Evolutionary conservation across 2,113 vertebrate genomes (phyloP), one percentile per base, ranked within the genome.

Genomic region (Gila orcuttii): DNA sequence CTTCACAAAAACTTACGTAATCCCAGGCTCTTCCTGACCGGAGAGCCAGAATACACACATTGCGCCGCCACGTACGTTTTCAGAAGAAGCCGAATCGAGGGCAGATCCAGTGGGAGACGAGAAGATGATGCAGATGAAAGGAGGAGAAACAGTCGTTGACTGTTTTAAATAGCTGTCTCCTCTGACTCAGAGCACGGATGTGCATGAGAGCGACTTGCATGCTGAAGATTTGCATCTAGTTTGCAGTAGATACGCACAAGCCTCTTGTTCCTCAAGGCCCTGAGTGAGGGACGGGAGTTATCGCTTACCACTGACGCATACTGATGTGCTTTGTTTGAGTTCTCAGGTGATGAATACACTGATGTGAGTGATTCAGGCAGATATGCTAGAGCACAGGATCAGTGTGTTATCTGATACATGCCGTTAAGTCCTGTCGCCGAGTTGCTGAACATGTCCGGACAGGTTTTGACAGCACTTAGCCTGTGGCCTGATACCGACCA

Each of bases 1-100:
- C 86, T 85, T 69, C 21, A 19, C 66, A 42, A 73, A 78, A 47
- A n/a, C 74, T 83, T 85, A 66, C 21, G 4, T 85, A 89, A 89
- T 87, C 79, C 25, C 74, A 3, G 42, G 57, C 79, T 85, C 36
- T 74, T 87, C 75, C 83, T 31, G 68, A 31, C 85, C 60, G 71
- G 64, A 84, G 28, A 77, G 66, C n/a, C 55, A 23, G 79, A 89
- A 83, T 68, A 60, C 68, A 59, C 74, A 55, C 75, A 66, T 39
- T 3, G 50, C 3, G 3, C 45, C 31, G 55, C 50, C n/a, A n/a
- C 3, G 4, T 75, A 59, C 57, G 69, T 86, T 86, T 84, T 75
- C 69, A 4, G 13, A 75, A 62, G 55, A 59, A 28, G 19, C 62
- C 9, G 62, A 86, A 89, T 80, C 55, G 39, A 25, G 88, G 84